phyloP scores from a whole-genome alignment of 2,888 invertebrate genomes.

The Elegia similella region DNA sequence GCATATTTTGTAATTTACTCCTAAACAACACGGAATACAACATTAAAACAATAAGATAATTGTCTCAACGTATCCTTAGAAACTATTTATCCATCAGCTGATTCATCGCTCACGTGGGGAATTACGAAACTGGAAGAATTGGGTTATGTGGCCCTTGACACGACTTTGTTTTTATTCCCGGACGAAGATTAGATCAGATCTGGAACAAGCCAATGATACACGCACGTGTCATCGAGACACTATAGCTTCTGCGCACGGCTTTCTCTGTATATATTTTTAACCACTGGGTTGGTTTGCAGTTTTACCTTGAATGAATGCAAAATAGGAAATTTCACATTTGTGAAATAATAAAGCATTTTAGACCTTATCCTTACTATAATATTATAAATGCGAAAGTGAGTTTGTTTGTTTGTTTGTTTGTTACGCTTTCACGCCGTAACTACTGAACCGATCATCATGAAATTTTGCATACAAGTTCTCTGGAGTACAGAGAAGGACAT shows the following conservation, averaged over 20 bases:
- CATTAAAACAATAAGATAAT: background rate
- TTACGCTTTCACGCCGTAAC: too few relatives aligned
- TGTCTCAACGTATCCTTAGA: background rate
- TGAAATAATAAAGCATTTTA: too few relatives aligned
- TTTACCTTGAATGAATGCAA: too few relatives aligned
- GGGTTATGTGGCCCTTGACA: conserved; percentile 66
- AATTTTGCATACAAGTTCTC: too few relatives aligned
- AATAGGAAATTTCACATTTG: too few relatives aligned
- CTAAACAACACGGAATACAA: background rate
- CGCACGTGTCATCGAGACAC: background rate
- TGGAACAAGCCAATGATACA: background rate
- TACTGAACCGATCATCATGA: too few relatives aligned
- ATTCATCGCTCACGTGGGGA: conserved; percentile 35
- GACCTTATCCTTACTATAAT: too few relatives aligned
- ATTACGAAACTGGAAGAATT: conserved; percentile 49
- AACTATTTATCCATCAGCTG: background rate
- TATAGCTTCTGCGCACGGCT: background rate
- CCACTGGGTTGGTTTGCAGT: too few relatives aligned
- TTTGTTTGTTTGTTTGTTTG: too few relatives aligned
- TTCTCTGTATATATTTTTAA: background rate
- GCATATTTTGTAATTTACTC: too few relatives aligned
- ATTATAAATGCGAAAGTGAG: too few relatives aligned
- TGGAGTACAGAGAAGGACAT: too few relatives aligned
- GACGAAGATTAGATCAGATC: conserved; percentile 1
- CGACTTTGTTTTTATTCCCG: conserved; percentile 27